These are phyloP conservation scores for Dyspetes luteomarginatus DNA, from an alignment of 2,888 invertebrate genomes.

Conservation along the genomic window DNA sequence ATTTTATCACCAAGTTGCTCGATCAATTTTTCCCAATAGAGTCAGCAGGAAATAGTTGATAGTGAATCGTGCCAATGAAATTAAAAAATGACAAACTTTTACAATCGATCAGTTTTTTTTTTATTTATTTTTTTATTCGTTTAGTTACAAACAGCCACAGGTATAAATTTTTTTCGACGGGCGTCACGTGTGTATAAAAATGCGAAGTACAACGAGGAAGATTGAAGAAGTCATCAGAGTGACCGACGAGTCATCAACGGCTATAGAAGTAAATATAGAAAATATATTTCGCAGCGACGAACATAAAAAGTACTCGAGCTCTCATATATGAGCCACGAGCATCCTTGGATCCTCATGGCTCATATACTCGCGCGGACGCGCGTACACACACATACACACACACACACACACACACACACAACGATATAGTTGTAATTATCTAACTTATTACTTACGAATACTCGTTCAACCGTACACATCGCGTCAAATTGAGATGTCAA, in stretches of 20 bases:
- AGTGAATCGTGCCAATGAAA: too few relatives aligned
- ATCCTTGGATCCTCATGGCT: neutral
- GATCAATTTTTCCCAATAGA: too few relatives aligned
- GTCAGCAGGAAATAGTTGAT: too few relatives aligned
- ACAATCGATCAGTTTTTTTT: constrained; percentile 12
- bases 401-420: neutral
- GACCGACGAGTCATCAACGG: constrained; percentile 13
- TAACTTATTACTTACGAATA: constrained; percentile 52
- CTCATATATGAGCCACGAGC: too few relatives aligned
- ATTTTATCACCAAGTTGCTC: too few relatives aligned
- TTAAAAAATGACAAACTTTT: too few relatives aligned
- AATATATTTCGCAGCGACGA: constrained; percentile 15
- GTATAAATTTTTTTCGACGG: constrained; percentile 9
- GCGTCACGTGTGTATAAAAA: constrained; percentile 43
- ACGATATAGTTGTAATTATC: neutral
- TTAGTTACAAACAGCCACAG: constrained; percentile 51
- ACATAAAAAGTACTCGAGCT: constrained; percentile 5
- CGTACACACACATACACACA: constrained; percentile 19
- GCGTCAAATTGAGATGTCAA: constrained; percentile 21
- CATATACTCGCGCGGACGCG: constrained; percentile 1
- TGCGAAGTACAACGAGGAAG: constrained; percentile 37
- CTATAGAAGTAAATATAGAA: constrained; percentile 7
- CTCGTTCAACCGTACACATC: constrained; percentile 24
- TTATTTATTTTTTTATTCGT: constrained; percentile 43
- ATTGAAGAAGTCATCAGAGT: constrained; percentile 3